A percentile compares a stretch with the other conserved stretches of the same genome.
Conservation (phyloP, 2,113 vertebrate genomes). For the Corythornis cristatus region DNA sequence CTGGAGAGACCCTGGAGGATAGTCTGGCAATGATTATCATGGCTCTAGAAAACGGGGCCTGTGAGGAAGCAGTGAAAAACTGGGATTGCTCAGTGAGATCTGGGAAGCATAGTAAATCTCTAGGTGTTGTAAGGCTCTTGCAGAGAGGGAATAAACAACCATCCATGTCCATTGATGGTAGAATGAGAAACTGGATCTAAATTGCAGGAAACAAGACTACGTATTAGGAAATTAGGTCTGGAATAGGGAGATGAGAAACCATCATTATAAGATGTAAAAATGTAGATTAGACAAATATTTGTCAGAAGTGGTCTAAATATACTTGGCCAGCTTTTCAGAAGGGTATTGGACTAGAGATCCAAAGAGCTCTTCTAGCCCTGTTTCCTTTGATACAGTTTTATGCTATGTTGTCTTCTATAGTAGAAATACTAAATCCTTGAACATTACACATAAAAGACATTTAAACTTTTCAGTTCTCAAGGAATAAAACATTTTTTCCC, state of each 20-base stretch:
- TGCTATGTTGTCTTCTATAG: not conserved
- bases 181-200: not conserved
- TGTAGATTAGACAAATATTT: not conserved
- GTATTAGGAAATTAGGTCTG: not conserved
- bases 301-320: not conserved
- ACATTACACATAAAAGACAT: not conserved
- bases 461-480: not conserved
- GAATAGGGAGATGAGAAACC: not conserved
- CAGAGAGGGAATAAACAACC: not conserved
- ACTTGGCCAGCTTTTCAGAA: not conserved
- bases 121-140: not conserved
- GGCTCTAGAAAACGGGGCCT: not conserved
- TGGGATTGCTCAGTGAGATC: not conserved
- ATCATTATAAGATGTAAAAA: not conserved
- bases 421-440: not conserved
- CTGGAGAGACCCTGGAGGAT: not conserved
- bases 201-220: not conserved
- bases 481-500: not conserved
- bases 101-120: not conserved
- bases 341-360: not conserved
- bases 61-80: not conserved
- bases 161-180: not conserved
- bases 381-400: not conserved
- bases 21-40: not conserved
- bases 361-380: not conserved